Evolutionary conservation across 2,888 invertebrate genomes (phyloP), one percentile per base, ranked within the genome.

Genomic region (Leptopilina drosophilae): DNA sequence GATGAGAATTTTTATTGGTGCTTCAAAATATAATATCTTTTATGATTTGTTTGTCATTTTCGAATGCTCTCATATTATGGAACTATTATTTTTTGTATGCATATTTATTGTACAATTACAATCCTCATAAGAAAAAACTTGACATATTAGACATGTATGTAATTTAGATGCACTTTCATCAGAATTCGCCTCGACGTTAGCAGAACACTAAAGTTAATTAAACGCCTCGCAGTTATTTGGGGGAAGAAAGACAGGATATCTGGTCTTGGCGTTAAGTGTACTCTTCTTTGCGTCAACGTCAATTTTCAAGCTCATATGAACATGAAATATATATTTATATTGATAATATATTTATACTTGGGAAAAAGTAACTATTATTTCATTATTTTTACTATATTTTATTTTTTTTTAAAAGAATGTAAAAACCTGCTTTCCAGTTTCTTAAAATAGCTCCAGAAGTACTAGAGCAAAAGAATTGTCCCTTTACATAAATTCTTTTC

Each of bases 201-300:
- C 64, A 78, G 82, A 81, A 84, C 83, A 83, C 83, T 81, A 83
- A 81, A 87, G 87, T 88, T 88, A 88, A 88, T 88, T 88, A 88
- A 88, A 87, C 85, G 87, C 84, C 84, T 88, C 88, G 84, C 87
- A 87, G 87, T 88, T 88, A 49, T 49, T 89, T 87, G 85, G 85
- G 84, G 84, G 77, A 67, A 64, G 69, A 69, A 85, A 84, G 85
- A 84, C 79, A 84, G 84, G 83, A 84, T 84, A 83, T 84, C 87
- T 89, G 88, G 83, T 84, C 80, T 84, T 89, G 89, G 87, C 89
- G 89, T 84, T 86, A 81, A 89, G 89, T 89, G 88, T 89, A 86
- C 87, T 83, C 82, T 53, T 56, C 56, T 73, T 73, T 73, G n/a
- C 56, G 33, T 11, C 33, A 14, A 49, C 26, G n/a, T 73, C 73